Evolutionary conservation across 2,113 vertebrate species (phyloP).

Genomic region (Eurypyga helias): DNA sequence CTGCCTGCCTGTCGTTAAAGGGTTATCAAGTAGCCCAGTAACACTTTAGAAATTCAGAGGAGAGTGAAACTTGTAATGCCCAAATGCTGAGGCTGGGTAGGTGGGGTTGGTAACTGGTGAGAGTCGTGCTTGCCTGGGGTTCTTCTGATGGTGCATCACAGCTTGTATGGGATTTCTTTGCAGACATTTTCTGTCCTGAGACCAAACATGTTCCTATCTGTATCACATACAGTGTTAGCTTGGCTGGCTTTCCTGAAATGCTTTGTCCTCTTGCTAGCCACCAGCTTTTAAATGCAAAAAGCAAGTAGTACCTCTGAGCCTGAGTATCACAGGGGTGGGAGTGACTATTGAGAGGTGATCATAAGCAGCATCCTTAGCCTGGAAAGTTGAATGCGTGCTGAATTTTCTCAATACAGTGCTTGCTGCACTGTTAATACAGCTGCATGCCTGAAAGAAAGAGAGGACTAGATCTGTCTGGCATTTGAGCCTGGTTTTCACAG

Average conservation of each 20-base stretch:
- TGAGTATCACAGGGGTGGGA: not conserved
- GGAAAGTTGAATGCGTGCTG: not conserved
- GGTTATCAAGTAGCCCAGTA: not conserved
- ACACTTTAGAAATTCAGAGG: not conserved
- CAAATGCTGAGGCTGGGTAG: not conserved
- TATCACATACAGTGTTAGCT: fast-evolving
- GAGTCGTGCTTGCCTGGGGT: not conserved
- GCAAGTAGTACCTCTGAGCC: not conserved
- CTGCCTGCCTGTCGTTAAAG: not conserved
- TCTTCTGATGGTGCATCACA: not conserved
- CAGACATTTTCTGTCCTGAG: not conserved
- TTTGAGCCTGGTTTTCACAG: not conserved
- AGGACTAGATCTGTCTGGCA: not conserved
- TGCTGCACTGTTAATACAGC: not conserved
- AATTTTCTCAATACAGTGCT: not conserved
- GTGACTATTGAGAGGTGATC: not conserved
- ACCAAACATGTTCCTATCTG: not conserved
- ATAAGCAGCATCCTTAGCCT: not conserved
- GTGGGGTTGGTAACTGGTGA: not conserved
- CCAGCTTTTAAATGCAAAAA: not conserved
- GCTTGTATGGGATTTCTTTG: not conserved
- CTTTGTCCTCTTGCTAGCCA: not conserved
- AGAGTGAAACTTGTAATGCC: not conserved
- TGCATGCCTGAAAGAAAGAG: not conserved
- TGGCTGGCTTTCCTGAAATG: not conserved